Conservation (phyloP, 1,140 invertebrate genomes). For the Penaeus vannamei region DNA sequence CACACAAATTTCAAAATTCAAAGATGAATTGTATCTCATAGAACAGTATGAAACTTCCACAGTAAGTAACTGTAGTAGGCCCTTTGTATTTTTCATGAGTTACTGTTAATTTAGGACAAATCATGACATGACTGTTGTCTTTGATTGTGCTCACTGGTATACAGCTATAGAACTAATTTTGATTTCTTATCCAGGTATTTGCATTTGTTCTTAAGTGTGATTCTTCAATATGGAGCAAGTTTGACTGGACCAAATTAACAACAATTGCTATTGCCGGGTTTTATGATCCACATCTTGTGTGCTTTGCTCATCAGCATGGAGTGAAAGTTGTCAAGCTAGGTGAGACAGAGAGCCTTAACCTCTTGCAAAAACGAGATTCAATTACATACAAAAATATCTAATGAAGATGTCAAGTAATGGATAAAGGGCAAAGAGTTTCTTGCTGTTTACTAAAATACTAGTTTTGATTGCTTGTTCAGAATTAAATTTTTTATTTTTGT, state of each 20-base stretch:
- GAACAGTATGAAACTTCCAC: too few relatives aligned
- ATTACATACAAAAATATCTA: not conserved
- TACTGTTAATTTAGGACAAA: not conserved
- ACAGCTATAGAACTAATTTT: not conserved
- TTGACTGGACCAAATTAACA: conserved; percentile 72
- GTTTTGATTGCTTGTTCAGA: too few relatives aligned
- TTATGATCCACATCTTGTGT: conserved; percentile 70
- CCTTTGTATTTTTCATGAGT: too few relatives aligned
- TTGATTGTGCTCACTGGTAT: not conserved
- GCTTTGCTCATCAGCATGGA: conserved; percentile 71
- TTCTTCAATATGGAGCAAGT: conserved; percentile 70
- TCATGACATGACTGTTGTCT: not conserved
- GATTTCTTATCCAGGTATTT: conserved; percentile 69
- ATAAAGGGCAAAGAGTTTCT: not conserved
- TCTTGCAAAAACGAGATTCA: too few relatives aligned
- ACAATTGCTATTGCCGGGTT: conserved; percentile 71
- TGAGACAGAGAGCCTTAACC: not conserved
- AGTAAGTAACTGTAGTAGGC: too few relatives aligned
- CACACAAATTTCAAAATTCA: too few relatives aligned
- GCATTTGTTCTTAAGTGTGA: conserved; percentile 70
- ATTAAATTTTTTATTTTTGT: too few relatives aligned
- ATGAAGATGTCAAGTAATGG: not conserved
- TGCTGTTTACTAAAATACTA: too few relatives aligned
- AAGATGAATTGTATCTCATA: too few relatives aligned
- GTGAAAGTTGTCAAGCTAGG: conserved; percentile 69